Percentiles rank a stretch among this genome's conserved stretches.
phyloP scores from a whole-genome alignment of 2,888 invertebrate genomes.

The Dendrolimus houi region DNA sequence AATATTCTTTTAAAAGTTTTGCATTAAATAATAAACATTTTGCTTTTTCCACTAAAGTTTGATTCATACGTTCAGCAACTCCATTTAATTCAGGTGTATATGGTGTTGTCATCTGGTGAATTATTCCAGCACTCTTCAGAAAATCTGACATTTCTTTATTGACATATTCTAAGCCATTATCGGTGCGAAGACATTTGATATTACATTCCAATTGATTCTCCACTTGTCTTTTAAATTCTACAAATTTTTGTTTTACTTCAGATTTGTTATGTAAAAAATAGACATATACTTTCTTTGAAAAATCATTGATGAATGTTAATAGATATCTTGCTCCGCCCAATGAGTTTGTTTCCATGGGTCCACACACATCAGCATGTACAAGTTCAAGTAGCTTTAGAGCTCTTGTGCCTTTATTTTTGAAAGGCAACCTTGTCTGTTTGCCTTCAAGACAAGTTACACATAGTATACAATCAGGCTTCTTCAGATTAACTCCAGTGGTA shows the following conservation, averaged over 20 bases:
- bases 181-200: slow-evolving; percentile 10
- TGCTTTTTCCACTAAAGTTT: slow-evolving; percentile 13
- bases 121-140: slow-evolving; percentile 16
- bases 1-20: slow-evolving; percentile 1
- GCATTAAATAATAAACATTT: slow-evolving; percentile 13
- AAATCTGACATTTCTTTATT: slow-evolving; percentile 7
- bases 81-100: slow-evolving; percentile 31
- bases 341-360: slow-evolving; percentile 10
- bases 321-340: slow-evolving; percentile 8
- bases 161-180: slow-evolving; percentile 14
- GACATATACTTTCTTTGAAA: slow-evolving; percentile 11
- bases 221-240: slow-evolving; percentile 8
- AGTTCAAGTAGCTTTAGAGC: slow-evolving; percentile 5
- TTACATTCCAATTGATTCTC: slow-evolving; percentile 10
- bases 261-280: slow-evolving; percentile 3
- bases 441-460: slow-evolving; percentile 9
- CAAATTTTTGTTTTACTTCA: too few relatives aligned
- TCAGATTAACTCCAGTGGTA: slow-evolving; percentile 3
- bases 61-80: slow-evolving; percentile 21
- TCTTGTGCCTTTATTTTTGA: background rate
- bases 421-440: slow-evolving; percentile 3
- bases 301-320: slow-evolving; percentile 6
- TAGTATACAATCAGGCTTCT: slow-evolving; percentile 1
- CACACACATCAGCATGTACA: slow-evolving; percentile 9
- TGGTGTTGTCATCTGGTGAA: slow-evolving; percentile 18